phyloP scores from a whole-genome alignment of 2,888 invertebrate genomes.

The Globia sparganii region DNA sequence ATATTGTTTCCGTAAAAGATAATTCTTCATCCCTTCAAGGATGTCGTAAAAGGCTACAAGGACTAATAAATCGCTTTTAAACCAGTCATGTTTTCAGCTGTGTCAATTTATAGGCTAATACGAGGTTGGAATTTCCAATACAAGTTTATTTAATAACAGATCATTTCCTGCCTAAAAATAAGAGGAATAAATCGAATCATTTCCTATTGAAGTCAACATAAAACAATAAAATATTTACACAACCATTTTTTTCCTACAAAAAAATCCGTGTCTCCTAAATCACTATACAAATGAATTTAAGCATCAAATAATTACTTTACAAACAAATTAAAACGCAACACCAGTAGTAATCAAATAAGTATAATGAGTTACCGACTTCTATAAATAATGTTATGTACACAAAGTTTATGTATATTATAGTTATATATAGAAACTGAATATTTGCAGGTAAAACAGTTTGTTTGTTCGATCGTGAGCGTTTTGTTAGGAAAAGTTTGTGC shows the following conservation, averaged over 20 bases:
- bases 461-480: conserved; percentile 41
- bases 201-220: background rate
- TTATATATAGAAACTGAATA: conserved; percentile 23
- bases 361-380: conserved; percentile 28
- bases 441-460: conserved; percentile 26
- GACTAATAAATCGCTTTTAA: background rate
- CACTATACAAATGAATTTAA: conserved; percentile 32
- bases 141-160: background rate
- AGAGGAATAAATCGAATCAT: background rate
- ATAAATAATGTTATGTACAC: conserved; percentile 47
- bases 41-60: background rate
- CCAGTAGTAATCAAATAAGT: conserved; percentile 10
- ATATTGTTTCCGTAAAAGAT: background rate
- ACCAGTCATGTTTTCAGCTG: background rate
- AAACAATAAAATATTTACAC: background rate
- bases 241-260: background rate
- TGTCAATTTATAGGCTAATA: no score
- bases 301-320: conserved; percentile 27
- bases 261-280: background rate
- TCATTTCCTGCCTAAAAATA: background rate
- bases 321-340: conserved; percentile 36
- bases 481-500: conserved; percentile 25
- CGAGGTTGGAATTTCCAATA: background rate
- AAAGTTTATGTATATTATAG: conserved; percentile 2
- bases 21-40: background rate